phyloP scores from a whole-genome alignment of 2,888 invertebrate genomes.

The Gastracanthus pulcherrimus region DNA sequence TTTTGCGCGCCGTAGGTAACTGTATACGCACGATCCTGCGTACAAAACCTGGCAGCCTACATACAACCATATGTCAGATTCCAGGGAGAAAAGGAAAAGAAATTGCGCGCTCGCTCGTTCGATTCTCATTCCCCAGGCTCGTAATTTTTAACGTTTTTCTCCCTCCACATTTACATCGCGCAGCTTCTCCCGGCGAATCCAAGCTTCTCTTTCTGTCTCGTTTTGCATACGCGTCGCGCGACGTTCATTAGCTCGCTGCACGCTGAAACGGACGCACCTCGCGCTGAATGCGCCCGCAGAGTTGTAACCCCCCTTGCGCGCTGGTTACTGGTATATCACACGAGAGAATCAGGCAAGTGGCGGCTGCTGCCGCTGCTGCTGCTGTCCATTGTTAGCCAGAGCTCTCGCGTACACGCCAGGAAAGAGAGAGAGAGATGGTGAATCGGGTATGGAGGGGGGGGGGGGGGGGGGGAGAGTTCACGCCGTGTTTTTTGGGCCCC shows the following conservation, averaged over 20 bases:
- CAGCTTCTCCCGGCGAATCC: not conserved
- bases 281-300: constrained; percentile 43
- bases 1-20: too few species aligned
- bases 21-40: too few species aligned
- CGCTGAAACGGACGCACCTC: not conserved
- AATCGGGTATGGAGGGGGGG: not conserved
- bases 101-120: too few species aligned
- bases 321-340: not conserved
- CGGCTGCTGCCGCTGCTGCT: not conserved
- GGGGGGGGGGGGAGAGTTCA: not conserved
- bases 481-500: constrained; percentile 15
- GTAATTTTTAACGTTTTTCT: too few species aligned
- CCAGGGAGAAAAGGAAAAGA: too few species aligned
- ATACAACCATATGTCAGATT: too few species aligned
- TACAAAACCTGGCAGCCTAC: too few species aligned
- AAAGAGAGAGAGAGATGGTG: not conserved
- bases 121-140: too few species aligned
- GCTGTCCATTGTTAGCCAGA: constrained; percentile 14
- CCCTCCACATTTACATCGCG: too few species aligned
- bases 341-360: not conserved
- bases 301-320: not conserved
- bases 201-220: not conserved
- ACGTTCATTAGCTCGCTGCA: constrained; percentile 42
- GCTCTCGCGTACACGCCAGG: not conserved
- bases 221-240: not conserved